Percentiles rank a stretch among this genome's conserved stretches.
These are phyloP conservation scores for Acanthiza pusilla DNA, from an alignment of 2,797 vertebrate species.

Conservation along the genomic window DNA sequence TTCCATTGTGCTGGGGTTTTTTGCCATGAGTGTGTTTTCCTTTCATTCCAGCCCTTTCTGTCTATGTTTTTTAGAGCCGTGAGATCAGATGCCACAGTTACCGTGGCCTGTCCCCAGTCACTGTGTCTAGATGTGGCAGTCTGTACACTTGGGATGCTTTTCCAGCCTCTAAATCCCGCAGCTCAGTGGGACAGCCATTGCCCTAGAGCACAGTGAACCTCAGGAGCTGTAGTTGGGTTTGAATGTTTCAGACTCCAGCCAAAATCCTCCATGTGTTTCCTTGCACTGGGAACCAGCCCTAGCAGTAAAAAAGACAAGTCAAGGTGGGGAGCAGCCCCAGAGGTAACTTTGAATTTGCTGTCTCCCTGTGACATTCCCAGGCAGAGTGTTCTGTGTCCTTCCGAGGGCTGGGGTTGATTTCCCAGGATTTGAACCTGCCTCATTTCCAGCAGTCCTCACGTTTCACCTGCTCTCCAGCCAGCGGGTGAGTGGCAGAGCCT, in stretches of 20 bases:
- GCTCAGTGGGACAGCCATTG: neutral
- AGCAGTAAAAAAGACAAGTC: neutral
- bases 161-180: fast-evolving
- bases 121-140: neutral
- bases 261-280: neutral
- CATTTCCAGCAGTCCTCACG: neutral
- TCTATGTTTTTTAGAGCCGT: neutral
- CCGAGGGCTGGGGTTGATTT: neutral
- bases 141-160: neutral
- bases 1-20: neutral
- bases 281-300: neutral
- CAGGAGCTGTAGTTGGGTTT: neutral
- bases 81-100: neutral
- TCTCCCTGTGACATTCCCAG: neutral
- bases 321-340: neutral
- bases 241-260: neutral
- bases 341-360: neutral
- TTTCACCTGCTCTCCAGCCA: neutral
- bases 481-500: fast-evolving
- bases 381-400: neutral
- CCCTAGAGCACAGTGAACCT: neutral
- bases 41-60: neutral
- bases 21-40: neutral
- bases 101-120: fast-evolving
- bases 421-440: neutral